phyloP scores from a whole-genome alignment of 2,888 invertebrate species.

The Pyrrhia umbra region DNA sequence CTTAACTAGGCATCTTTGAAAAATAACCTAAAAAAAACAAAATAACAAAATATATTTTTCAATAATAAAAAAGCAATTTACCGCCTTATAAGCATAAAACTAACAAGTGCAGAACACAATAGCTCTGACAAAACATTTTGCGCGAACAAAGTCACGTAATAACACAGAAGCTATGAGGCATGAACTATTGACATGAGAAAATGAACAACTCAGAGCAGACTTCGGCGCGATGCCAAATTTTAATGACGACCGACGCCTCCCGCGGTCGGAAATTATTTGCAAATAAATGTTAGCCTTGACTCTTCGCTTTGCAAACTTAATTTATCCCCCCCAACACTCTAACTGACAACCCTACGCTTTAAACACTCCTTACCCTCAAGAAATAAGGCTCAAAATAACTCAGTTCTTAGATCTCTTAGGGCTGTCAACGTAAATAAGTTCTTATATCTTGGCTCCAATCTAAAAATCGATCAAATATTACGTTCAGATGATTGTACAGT shows the following conservation, averaged over 20 bases:
- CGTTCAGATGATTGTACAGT: conserved; percentile 49
- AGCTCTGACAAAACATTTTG: conserved; percentile 49
- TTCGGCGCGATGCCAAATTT: conserved; percentile 73
- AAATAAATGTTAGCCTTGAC: conserved; percentile 69
- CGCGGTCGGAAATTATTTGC: conserved; percentile 68
- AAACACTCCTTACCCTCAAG: conserved; percentile 20
- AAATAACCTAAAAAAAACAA: not conserved
- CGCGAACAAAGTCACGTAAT: conserved; percentile 64
- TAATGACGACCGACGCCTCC: conserved; percentile 67
- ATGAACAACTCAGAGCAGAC: conserved; percentile 64
- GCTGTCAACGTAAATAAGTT: conserved; percentile 33
- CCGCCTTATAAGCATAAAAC: conserved; percentile 56
- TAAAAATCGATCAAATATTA: conserved; percentile 60
- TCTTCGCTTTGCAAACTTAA: conserved; percentile 58
- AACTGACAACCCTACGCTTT: conserved; percentile 27
- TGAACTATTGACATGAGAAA: conserved; percentile 73
- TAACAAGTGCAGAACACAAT: conserved; percentile 53
- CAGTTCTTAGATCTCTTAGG: not conserved
- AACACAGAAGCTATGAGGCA: conserved; percentile 68
- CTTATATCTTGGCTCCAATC: conserved; percentile 34
- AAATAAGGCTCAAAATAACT: conserved; percentile 45
- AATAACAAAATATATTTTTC: not conserved
- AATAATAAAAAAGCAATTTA: conserved; percentile 22
- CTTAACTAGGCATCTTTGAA: too few species aligned
- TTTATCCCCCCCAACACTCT: conserved; percentile 21